Percentiles rank a stretch among this genome's conserved stretches.
These are phyloP conservation scores for Laspeyria flexula DNA, from an alignment of 2,888 invertebrate species.

Conservation along the genomic window DNA sequence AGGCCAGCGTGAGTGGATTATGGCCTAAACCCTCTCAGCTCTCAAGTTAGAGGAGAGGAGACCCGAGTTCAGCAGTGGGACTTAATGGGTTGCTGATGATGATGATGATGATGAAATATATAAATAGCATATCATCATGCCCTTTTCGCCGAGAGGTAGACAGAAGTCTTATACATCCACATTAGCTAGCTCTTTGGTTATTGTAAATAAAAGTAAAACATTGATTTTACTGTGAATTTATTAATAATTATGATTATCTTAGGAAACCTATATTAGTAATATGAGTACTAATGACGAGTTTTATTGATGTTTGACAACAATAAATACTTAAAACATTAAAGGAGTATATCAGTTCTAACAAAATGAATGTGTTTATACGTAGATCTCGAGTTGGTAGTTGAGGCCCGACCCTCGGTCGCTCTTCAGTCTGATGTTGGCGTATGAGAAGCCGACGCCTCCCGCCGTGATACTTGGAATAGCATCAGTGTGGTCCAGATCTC, in stretches of 20 bases:
- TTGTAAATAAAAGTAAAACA: background rate
- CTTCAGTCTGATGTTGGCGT: conserved; percentile 75
- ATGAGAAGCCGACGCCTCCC: conserved; percentile 78
- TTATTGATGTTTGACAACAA: background rate
- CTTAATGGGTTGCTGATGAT: no score
- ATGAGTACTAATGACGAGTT: conserved; percentile 1
- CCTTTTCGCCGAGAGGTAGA: no score
- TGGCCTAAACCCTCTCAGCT: no score
- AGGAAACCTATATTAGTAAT: background rate
- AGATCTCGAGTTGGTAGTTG: conserved; percentile 77
- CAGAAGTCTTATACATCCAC: no score
- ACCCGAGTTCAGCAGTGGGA: no score
- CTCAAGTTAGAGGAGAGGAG: no score
- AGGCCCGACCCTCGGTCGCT: conserved; percentile 76
- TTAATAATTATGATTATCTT: background rate
- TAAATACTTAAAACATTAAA: background rate
- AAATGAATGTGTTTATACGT: conserved; percentile 51
- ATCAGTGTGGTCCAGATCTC: conserved; percentile 78
- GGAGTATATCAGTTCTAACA: background rate
- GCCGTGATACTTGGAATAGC: conserved; percentile 69
- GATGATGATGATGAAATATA: no score
- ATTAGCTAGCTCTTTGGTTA: no score
- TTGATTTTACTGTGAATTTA: background rate
- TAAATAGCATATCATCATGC: no score
- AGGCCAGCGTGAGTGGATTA: no score